Percentiles rank a stretch among this genome's conserved stretches.
Conservation (phyloP, 2,888 invertebrate genomes). For the Chymomyza caudatula region DNA sequence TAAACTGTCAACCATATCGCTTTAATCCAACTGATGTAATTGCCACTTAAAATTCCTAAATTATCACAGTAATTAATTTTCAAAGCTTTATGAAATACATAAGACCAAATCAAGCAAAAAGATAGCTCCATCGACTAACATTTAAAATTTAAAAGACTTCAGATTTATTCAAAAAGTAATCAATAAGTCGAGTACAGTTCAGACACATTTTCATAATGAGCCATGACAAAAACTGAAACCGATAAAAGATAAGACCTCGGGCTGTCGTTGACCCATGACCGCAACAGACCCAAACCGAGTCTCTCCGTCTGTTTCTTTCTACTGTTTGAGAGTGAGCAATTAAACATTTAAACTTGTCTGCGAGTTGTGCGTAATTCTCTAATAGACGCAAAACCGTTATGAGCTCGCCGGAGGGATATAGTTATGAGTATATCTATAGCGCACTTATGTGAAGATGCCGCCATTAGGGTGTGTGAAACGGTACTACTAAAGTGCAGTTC, state of each 20-base stretch:
- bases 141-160: neutral
- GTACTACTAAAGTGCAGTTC: neutral
- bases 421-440: neutral
- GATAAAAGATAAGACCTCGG: conserved; percentile 7
- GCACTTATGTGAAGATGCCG: neutral
- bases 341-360: conserved; percentile 33
- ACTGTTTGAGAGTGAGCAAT: conserved; percentile 25
- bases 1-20: too few species aligned
- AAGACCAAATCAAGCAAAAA: conserved; percentile 2
- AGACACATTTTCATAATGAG: conserved; percentile 20
- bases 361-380: neutral
- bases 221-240: conserved; percentile 24
- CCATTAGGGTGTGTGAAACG: neutral
- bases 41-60: neutral
- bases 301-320: too few species aligned
- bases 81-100: too few species aligned
- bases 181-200: neutral
- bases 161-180: neutral
- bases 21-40: too few species aligned
- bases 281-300: neutral
- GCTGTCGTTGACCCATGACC: neutral
- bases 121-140: neutral
- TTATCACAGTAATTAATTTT: conserved; percentile 21
- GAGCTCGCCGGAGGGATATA: neutral
- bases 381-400: conserved; percentile 22